Percentiles rank a stretch among this genome's conserved stretches.
phyloP scores from a whole-genome alignment of 37 sponge, comb jelly and placozoan genomes.

The Ephydatia muelleri region DNA sequence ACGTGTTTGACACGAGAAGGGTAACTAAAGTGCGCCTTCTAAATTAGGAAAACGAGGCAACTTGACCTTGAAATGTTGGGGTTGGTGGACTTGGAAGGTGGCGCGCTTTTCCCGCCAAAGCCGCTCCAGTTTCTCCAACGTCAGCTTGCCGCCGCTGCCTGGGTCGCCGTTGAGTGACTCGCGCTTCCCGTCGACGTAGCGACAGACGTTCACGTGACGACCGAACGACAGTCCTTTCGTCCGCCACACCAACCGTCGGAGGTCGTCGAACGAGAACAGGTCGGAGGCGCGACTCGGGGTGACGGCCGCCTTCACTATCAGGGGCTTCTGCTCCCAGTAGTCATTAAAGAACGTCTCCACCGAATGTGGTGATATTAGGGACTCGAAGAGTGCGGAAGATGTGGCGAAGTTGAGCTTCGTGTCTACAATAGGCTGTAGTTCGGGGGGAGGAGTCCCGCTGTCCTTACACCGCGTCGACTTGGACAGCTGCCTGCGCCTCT shows the following conservation, averaged over 20 bases:
- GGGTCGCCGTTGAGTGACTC: slow-evolving; percentile 4
- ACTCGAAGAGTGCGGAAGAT: not conserved
- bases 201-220: not conserved
- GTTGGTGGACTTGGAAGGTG: slow-evolving; percentile 12
- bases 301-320: not conserved
- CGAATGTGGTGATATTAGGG: not conserved
- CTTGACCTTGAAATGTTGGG: slow-evolving; percentile 11
- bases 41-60: not conserved
- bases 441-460: not conserved
- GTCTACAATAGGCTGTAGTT: not conserved
- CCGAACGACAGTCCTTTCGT: not conserved
- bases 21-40: not conserved
- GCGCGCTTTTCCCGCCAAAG: not conserved
- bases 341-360: not conserved
- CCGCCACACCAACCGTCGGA: not conserved
- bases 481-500: not conserved
- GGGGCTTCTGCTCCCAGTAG: slow-evolving; percentile 16
- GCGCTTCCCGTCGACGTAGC: slow-evolving; percentile 8
- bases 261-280: slow-evolving; percentile 2
- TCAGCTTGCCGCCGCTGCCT: not conserved
- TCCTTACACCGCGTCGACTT: not conserved
- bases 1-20: not conserved
- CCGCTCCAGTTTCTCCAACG: not conserved
- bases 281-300: not conserved
- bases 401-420: not conserved